phyloP scores from a whole-genome alignment of 2,113 vertebrate species.

The Solea senegalensis region DNA sequence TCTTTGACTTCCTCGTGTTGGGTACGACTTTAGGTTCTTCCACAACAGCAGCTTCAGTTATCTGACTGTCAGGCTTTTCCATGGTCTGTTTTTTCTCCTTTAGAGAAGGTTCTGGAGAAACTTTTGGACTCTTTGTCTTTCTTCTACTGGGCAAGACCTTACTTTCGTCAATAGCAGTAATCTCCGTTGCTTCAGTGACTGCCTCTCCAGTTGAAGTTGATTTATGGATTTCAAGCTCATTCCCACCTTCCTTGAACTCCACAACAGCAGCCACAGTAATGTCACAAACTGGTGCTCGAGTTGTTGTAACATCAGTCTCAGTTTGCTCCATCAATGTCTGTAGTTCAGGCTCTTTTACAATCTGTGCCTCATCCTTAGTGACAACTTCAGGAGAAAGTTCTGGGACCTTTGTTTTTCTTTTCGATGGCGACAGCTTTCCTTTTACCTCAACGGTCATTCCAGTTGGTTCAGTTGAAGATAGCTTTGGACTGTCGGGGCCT shows the following conservation, averaged over 20 bases:
- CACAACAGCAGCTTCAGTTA: background rate
- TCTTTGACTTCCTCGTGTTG: conserved; percentile 12
- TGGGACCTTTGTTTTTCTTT: background rate
- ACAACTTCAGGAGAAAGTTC: background rate
- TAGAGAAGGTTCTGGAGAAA: background rate
- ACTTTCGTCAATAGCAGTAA: background rate
- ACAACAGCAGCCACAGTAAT: background rate
- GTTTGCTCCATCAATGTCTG: background rate
- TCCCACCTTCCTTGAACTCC: background rate
- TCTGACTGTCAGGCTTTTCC: background rate
- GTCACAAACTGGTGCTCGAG: background rate
- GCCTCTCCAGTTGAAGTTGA: background rate
- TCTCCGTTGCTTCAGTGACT: background rate
- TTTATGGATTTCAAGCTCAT: background rate
- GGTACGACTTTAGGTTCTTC: conserved; percentile 6
- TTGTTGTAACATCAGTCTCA: background rate
- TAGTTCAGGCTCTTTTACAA: background rate
- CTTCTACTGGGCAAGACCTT: background rate
- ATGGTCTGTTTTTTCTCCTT: background rate
- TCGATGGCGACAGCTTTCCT: background rate
- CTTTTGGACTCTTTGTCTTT: conserved; percentile 1
- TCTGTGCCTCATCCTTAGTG: background rate
- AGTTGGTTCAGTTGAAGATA: background rate
- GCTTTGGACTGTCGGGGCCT: no score
- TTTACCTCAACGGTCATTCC: background rate